Evolutionary conservation across 2,797 vertebrate species (phyloP).

Genomic region (Anabas testudineus): DNA sequence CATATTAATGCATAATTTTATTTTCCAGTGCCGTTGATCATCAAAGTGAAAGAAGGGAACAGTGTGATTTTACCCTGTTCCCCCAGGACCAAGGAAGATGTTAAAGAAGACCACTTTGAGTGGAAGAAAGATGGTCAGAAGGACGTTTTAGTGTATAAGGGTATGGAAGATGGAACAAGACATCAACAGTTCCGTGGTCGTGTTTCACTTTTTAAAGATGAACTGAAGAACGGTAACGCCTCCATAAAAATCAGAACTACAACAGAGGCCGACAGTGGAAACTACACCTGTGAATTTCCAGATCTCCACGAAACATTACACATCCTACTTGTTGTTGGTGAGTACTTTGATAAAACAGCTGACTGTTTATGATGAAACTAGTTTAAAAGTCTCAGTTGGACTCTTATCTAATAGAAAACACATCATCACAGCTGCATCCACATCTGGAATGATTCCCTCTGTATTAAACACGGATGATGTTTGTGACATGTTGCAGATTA

Average conservation of each 20-base stretch:
- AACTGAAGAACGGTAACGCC: not conserved
- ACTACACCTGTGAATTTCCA: conserved; percentile 2
- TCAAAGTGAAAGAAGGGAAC: not conserved
- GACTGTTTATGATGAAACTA: not conserved
- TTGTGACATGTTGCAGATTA: too few species aligned
- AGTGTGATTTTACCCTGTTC: not conserved
- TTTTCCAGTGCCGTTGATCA: not conserved
- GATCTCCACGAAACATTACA: fast-evolving
- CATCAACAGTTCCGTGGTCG: not conserved
- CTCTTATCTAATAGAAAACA: not conserved
- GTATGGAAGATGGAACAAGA: too few species aligned
- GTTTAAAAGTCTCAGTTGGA: too few species aligned
- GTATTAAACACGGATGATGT: too few species aligned
- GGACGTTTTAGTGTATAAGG: fast-evolving
- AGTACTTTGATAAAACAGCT: not conserved
- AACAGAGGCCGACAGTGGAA: not conserved
- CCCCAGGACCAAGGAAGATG: not conserved
- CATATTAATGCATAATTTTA: not conserved
- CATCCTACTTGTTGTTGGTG: not conserved
- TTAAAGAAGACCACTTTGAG: fast-evolving
- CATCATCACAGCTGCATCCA: not conserved
- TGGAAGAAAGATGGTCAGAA: conserved; percentile 4
- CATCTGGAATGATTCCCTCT: too few species aligned
- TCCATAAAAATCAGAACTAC: not conserved
- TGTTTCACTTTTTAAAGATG: not conserved